Base-by-base conservation (phyloP, 2,113 vertebrate species). In the Shinisaurus crocodilurus region DNA sequence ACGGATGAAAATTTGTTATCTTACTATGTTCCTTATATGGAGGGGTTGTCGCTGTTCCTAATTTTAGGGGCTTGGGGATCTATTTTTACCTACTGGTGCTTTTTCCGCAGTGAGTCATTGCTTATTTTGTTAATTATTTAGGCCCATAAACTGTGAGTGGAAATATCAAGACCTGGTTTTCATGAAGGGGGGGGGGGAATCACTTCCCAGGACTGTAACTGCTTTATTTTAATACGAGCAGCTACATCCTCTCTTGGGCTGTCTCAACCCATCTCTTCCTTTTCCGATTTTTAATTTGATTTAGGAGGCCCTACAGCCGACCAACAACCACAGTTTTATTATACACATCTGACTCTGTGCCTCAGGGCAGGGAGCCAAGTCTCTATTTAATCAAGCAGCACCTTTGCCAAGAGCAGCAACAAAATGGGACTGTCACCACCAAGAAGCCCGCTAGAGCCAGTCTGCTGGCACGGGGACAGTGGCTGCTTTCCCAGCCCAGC, bases 391-490 rank as follows among this genome's bases (percentile, higher is more conserved):
- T 95, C 94, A 94, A 90, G 90, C 3, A 2, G 15, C 85, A 65
- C 89, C 92, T 95, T 92, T 89, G 93, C 93, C 95, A 96, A 93
- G 91, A 94, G 86, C 89, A 95, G 92, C 94, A 88, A 82, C 67
- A 85, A 93, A 93, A 92, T 13, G 79, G 60, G 90, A 89, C 67
- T 85, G 45, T 87, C 87, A 88, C 93, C 84, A 91, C 89, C 48
- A 27, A 0, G 0, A 79, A 88, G 72, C 90, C 83, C 86, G 83
- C 86, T 48, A 87, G 93, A 95, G 92, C 82, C 88, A 48, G 86
- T 90, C 89, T 40, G 82, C 89, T 93, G 93, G 91, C 91, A 88
- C 72, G 76, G 54, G 0, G 0, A 92, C 91, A 89, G 63, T 67
- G 2, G 6, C 43, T 85, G 32, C 12, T 89, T 94, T 92, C 90